Percentiles rank a stretch among this genome's conserved stretches.
phyloP scores from a whole-genome alignment of 2,797 vertebrate genomes.

The Pangasius krempfi region DNA sequence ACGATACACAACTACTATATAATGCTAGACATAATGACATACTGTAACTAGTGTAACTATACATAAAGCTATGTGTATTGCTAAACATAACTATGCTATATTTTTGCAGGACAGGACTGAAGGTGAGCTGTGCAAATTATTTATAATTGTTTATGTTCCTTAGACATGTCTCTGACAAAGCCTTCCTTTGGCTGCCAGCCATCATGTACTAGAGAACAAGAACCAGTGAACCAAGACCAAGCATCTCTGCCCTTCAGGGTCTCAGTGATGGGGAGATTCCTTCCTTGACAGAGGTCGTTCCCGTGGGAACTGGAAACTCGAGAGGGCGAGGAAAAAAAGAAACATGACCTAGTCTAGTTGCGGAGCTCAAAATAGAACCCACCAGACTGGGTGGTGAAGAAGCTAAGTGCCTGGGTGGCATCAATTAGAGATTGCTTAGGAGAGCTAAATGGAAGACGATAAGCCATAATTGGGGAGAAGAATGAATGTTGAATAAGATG shows the following conservation, averaged over 20 bases:
- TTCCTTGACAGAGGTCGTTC: conserved; percentile 27
- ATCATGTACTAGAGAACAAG: background rate
- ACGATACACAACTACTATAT: background rate
- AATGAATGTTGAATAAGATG: conserved; percentile 32
- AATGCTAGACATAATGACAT: background rate
- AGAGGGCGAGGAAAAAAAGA: conserved; percentile 8
- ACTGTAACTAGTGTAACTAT: no score
- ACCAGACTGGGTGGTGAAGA: conserved; percentile 2
- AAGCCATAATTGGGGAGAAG: conserved; percentile 6
- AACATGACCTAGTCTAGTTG: conserved; percentile 52
- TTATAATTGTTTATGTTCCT: background rate
- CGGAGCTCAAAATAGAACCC: conserved; percentile 43
- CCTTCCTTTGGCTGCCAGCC: background rate
- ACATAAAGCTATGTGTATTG: no score
- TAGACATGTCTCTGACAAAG: background rate
- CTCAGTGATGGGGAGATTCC: conserved; percentile 44
- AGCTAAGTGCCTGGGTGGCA: conserved; percentile 10
- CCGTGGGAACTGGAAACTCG: conserved; percentile 21
- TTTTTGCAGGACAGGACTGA: no score
- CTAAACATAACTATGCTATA: no score
- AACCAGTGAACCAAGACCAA: background rate
- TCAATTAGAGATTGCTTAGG: conserved; percentile 39
- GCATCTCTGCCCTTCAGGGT: conserved; percentile 33
- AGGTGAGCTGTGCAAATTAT: background rate
- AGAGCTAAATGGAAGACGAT: background rate